A percentile compares a stretch with the other conserved stretches of the same genome.
phyloP scores from a whole-genome alignment of 2,888 invertebrate genomes.

The Ochropleura leucogaster region DNA sequence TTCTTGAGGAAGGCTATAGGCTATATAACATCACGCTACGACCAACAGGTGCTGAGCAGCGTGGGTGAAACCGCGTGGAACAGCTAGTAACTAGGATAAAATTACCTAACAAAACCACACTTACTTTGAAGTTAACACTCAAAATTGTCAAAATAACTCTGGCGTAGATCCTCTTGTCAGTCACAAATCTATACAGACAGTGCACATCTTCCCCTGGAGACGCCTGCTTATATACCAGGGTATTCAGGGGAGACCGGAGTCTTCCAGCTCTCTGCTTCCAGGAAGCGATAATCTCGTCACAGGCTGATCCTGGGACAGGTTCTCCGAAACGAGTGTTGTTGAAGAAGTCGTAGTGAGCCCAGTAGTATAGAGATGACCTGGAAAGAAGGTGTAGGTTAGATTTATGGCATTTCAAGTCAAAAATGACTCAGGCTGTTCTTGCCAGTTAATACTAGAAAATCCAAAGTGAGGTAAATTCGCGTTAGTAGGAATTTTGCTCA shows the following conservation, averaged over 20 bases:
- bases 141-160: slow-evolving; percentile 94
- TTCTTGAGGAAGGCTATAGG: too few relatives aligned
- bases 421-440: too few relatives aligned
- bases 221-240: slow-evolving; percentile 95
- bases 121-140: slow-evolving; percentile 95
- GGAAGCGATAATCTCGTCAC: slow-evolving; percentile 96
- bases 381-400: slow-evolving; percentile 33
- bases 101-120: slow-evolving; percentile 5
- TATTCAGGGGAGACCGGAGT: slow-evolving; percentile 96
- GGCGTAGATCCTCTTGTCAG: slow-evolving; percentile 95
- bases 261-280: slow-evolving; percentile 95
- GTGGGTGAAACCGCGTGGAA: too few relatives aligned
- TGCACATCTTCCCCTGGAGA: slow-evolving; percentile 93
- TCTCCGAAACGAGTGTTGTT: slow-evolving; percentile 97
- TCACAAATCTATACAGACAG: slow-evolving; percentile 96
- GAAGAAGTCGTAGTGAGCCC: slow-evolving; percentile 98
- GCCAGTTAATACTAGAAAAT: too few relatives aligned
- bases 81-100: too few relatives aligned
- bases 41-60: too few relatives aligned
- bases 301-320: slow-evolving; percentile 94
- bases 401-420: not conserved
- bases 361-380: slow-evolving; percentile 97
- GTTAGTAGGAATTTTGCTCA: too few relatives aligned
- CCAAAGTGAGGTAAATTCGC: too few relatives aligned
- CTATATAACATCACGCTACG: too few relatives aligned